Evolutionary conservation across 2,113 vertebrate species (phyloP), one percentile per base, ranked within the genome.

Genomic region (Camelus bactrianus): DNA sequence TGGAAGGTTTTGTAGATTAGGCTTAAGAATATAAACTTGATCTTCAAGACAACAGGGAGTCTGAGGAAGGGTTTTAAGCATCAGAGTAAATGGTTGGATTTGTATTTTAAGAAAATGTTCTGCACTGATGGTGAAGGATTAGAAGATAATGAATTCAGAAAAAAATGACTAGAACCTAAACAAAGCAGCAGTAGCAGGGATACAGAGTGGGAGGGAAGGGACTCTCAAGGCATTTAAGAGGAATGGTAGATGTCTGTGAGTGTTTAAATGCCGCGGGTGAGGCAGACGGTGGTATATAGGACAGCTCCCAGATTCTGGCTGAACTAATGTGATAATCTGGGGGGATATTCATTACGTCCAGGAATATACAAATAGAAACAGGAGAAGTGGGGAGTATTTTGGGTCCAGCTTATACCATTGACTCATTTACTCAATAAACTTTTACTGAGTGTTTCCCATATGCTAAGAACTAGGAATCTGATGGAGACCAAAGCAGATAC

Each of bases 81-180:
- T 46, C 42, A 32, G 50, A 95, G 50, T 92, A 89, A 97, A 83
- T 79, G 50, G 77, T 83, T 38, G 91, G 67, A 91, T 95, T 86
- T 94, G 56, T 69, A 95, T 73, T 96, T 97, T 89, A 95, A 91
- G 73, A 95, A 95, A 96, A 83, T 69, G 9, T 62, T 80, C 89
- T 96, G 58, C 73, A 89, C 73, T 73, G 92, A 96, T 58, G 5
- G 81, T 46, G 84, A 94, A 93, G 65, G 72, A 93, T 89, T 95
- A 77, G 67, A 79, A 65, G 65, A 69, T 88, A 91, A 96, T 86
- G 77, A 95, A 72, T 91, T 91, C n/a, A 84, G 65, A 14, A 60
- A 91, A 91, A 90, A 88, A 38, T 81, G 76, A 42, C 15, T 81
- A 93, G 79, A 82, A 73, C 7, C 17, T 73, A 96, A 95, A 94